These are phyloP conservation scores for Lasioglossum baleicum DNA, from an alignment of 1,140 invertebrate genomes.

Conservation along the genomic window DNA sequence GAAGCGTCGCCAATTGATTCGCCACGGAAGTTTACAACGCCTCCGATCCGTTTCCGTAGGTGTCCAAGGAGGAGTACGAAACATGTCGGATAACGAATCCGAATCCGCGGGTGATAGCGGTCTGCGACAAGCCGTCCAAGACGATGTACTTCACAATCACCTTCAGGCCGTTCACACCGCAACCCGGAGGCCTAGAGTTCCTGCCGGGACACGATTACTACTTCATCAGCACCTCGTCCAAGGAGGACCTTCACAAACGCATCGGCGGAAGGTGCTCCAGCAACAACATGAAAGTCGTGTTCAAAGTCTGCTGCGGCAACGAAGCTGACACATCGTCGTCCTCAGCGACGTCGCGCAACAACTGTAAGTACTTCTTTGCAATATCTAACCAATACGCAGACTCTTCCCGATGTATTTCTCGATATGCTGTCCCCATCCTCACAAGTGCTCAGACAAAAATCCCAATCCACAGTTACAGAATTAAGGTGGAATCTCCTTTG, in stretches of 20 bases:
- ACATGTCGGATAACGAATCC: slow-evolving; percentile 97
- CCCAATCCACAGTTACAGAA: too few species aligned
- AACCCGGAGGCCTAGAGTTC: slow-evolving; percentile 96
- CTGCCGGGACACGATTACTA: slow-evolving; percentile 96
- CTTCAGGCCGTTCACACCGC: slow-evolving; percentile 96
- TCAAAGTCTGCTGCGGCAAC: slow-evolving; percentile 93
- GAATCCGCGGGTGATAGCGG: slow-evolving; percentile 94
- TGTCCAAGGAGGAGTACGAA: slow-evolving; percentile 96
- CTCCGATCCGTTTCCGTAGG: slow-evolving; percentile 76
- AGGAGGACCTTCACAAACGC: slow-evolving; percentile 93
- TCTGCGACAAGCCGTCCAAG: slow-evolving; percentile 96
- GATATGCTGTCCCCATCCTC: too few species aligned
- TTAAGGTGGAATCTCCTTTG: too few species aligned
- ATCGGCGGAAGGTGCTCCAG: slow-evolving; percentile 94
- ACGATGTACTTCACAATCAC: slow-evolving; percentile 98
- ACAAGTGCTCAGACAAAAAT: too few species aligned
- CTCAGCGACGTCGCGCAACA: slow-evolving; percentile 78
- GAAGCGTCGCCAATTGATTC: slow-evolving; percentile 38
- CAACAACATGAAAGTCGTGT: slow-evolving; percentile 97
- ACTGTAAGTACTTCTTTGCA: slow-evolving; percentile 71
- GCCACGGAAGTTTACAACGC: neutral
- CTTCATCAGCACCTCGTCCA: slow-evolving; percentile 96
- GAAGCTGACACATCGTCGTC: slow-evolving; percentile 73
- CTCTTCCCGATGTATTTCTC: too few species aligned
- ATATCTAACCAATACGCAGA: too few species aligned